Conservation (phyloP, 2,113 vertebrate species). For the Mixornis gularis region DNA sequence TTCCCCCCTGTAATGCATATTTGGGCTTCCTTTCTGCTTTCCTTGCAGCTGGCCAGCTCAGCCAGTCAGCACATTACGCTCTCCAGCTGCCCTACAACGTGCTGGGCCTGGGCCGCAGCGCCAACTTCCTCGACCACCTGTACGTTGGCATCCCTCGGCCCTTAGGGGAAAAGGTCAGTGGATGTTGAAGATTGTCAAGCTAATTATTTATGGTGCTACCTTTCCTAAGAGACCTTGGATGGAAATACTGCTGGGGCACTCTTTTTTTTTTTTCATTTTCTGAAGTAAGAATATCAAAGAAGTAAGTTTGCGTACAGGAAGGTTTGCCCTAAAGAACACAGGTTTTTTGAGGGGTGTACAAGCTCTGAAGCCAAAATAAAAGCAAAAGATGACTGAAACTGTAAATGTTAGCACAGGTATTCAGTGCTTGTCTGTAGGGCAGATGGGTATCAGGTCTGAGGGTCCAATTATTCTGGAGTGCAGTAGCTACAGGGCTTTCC, state of each 20-base stretch:
- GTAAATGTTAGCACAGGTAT: background rate
- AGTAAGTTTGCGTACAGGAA: background rate
- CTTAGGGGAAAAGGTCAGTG: constrained; percentile 79
- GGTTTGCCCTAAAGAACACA: background rate
- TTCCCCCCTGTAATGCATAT: background rate
- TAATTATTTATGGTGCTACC: background rate
- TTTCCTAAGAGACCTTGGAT: background rate
- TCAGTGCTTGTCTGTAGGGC: background rate
- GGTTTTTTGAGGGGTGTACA: rapidly evolving
- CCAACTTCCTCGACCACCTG: constrained; percentile 95
- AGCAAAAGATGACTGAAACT: background rate
- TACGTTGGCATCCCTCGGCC: constrained; percentile 91
- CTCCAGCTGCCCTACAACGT: constrained; percentile 95
- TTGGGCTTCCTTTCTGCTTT: background rate
- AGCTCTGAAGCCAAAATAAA: background rate
- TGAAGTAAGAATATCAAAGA: background rate
- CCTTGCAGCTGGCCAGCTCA: constrained; percentile 88
- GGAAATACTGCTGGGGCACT: background rate
- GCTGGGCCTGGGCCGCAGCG: constrained; percentile 91
- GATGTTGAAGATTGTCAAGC: background rate
- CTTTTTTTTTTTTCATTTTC: background rate
- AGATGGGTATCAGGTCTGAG: background rate
- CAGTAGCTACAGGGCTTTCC: background rate
- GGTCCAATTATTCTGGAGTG: background rate
- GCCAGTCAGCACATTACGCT: constrained; percentile 91